Evolutionary conservation across 2,113 vertebrate genomes (phyloP), one percentile per base, ranked within the genome.

Genomic region (Galbula dea): DNA sequence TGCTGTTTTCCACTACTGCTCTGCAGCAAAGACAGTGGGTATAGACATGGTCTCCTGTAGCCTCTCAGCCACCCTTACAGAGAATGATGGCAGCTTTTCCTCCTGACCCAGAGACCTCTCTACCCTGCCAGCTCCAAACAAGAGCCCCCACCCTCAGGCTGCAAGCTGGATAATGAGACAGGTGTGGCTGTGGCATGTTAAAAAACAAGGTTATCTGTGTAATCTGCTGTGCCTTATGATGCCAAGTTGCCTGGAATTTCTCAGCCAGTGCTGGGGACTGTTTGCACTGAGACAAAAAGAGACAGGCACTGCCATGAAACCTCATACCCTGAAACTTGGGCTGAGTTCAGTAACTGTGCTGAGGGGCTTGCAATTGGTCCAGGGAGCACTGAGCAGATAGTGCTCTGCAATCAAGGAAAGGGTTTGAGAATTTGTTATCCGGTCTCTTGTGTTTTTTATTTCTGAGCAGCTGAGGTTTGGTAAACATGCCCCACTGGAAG

Each of bases 21-120:
- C 17, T 43, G 61, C 51, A 55, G 17, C 19, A 71, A 41, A 69
- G n/a, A n/a, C n/a, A n/a, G 46, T 2, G 3, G 13, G 20, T 30
- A 32, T 1, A 5, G 41, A 21, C 24, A 34, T 1, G 1, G 23
- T 51, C 12, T 9, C 24, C 17, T 5, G 0, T 2, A 37, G 13
- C 26, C 29, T 78, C 32, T 26, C 34, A 59, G 12, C 4, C 52
- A 78, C 15, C 2, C 14, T 78, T n/a, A 17, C 13, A n/a, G 48
- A 79, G 23, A 8, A 46, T 45, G 12, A 30, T 37, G 46, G 19
- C 2, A 1, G 32, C 39, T 34, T 75, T 57, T 30, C 15, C 21
- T 61, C 17, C 52, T 89, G 18, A 48, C 45, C 14, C 61, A 75
- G 18, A 36, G 39, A 63, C 26, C 11, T 80, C 41, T 62, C 54